Evolutionary conservation across 35 echinoderm and acorn worm genomes (phyloP).

Genomic region (Acanthaster planci): DNA sequence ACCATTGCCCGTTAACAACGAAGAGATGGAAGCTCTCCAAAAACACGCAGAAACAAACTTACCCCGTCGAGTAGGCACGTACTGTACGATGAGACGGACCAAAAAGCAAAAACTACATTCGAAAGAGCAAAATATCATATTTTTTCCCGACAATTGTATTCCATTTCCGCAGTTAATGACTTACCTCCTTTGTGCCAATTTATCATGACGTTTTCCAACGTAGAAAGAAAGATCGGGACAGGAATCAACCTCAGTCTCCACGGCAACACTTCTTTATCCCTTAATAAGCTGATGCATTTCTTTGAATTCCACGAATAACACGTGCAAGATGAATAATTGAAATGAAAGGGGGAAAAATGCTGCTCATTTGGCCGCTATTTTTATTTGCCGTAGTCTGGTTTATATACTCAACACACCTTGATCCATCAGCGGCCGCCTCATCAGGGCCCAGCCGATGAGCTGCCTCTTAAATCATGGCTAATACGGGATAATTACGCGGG

Average conservation of each 20-base stretch:
- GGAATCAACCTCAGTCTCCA: neutral
- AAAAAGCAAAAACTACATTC: too few species aligned
- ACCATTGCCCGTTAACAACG: too few species aligned
- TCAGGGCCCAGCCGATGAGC: neutral
- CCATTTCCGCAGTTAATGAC: too few species aligned
- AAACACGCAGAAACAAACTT: too few species aligned
- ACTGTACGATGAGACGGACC: too few species aligned
- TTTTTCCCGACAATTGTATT: too few species aligned
- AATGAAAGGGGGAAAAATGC: neutral
- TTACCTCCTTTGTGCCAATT: too few species aligned
- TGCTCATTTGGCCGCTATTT: neutral
- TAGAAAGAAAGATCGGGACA: too few species aligned
- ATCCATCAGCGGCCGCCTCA: conserved; percentile 8
- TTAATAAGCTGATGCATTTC: neutral
- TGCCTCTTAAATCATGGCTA: neutral
- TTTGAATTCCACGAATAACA: neutral
- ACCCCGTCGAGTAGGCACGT: too few species aligned
- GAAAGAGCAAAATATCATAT: too few species aligned
- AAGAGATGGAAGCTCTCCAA: too few species aligned
- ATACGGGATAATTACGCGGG: neutral
- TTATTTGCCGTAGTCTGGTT: neutral
- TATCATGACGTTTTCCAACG: too few species aligned
- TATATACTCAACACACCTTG: neutral
- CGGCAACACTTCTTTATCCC: neutral
- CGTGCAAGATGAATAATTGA: neutral